phyloP scores from a whole-genome alignment of 2,888 invertebrate species.

The Orgyia antiqua region DNA sequence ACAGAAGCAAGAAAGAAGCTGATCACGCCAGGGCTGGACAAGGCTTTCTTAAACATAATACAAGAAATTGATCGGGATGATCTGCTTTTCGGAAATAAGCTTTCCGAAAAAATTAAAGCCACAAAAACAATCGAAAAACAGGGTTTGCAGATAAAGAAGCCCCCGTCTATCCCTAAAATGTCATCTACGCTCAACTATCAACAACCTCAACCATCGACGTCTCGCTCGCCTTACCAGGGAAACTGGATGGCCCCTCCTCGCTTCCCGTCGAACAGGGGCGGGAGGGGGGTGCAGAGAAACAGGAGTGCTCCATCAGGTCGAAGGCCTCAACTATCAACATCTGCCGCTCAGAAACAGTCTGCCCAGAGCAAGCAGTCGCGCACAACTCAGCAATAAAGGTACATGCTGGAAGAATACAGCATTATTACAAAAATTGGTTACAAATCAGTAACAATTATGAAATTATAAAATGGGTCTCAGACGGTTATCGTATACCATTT shows the following conservation, averaged over 20 bases:
- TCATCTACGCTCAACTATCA: too few species aligned
- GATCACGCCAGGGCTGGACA: constrained; percentile 14
- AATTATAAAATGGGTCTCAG: too few species aligned
- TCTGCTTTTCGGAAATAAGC: constrained; percentile 11
- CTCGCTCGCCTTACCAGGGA: too few species aligned
- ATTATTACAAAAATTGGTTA: too few species aligned
- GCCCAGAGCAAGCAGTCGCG: constrained; percentile 4
- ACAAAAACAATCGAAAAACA: constrained; percentile 5
- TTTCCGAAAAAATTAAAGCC: constrained; percentile 7
- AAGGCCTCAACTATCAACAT: background rate
- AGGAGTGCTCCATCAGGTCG: background rate
- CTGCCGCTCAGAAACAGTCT: background rate
- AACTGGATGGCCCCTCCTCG: too few species aligned
- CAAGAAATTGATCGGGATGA: constrained; percentile 17
- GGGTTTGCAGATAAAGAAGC: constrained; percentile 5
- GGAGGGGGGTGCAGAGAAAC: background rate
- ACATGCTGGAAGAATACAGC: too few species aligned
- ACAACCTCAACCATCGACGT: too few species aligned
- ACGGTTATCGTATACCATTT: too few species aligned
- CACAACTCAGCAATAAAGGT: too few species aligned
- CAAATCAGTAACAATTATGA: too few species aligned
- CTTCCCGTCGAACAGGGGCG: background rate
- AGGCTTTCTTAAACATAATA: constrained; percentile 10
- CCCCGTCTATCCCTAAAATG: background rate
- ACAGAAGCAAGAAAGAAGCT: constrained; percentile 10